Evolutionary conservation across 2,113 vertebrate species (phyloP), one percentile per base, ranked within the genome.

Genomic region (Puntigrus tetrazona): DNA sequence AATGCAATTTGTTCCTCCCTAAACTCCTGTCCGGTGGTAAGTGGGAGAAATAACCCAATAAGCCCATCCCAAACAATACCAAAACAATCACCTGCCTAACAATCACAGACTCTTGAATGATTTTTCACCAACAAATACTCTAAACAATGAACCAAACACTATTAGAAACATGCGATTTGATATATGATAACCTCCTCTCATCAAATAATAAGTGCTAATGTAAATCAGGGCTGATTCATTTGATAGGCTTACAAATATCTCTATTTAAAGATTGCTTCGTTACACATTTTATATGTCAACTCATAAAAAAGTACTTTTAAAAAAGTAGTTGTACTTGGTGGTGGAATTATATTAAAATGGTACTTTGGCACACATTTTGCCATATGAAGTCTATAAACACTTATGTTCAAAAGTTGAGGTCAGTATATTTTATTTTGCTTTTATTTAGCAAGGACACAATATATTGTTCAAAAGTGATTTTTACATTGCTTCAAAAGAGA

Each of bases 1-100:
- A 87, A 89, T 86, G 79, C 81, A 72, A 88, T 89, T 88, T 83
- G 25, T 81, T 86, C 82, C 76, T 81, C 55, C 57, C 80, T 86
- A 82, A 85, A 88, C 61, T 67, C 83, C 76, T 84, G 74, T 87
- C 88, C 69, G 86, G 47, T 47, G 52, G 57, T 85, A 61, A 81
- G 82, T 79, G 50, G 43, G 22, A 59, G 72, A 77, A 86, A 85
- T 87, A 89, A 90, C 81, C 50, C 63, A 86, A 89, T 89, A 89
- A 89, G 31, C 72, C 36, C 72, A 27, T 81, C 1, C 80, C 87
- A 75, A 73, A 88, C 82, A 88, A 80, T 77, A 83, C 73, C 27
- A 79, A n/a, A 41, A 57, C 50, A 77, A 78, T 55, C 6, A 8
- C 59, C 61, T 50, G 13, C 6, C 20, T 65, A 31, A 50, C 41